Conservation (phyloP, 2,113 vertebrate genomes). For the Syngnathus scovelli region DNA sequence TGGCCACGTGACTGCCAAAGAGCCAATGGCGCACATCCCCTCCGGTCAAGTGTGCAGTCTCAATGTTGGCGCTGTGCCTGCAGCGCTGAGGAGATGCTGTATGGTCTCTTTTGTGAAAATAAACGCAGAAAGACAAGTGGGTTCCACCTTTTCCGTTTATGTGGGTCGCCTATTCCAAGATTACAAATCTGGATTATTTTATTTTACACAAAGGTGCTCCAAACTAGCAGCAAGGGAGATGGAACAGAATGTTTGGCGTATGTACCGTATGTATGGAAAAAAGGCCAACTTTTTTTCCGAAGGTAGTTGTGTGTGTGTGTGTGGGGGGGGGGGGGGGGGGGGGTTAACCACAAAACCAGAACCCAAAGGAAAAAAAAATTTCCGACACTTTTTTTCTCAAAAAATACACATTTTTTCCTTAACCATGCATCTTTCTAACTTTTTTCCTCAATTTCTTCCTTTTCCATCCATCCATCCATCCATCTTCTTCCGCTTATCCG, state of each 20-base stretch:
- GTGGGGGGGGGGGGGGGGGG: no score
- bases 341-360: neutral
- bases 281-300: neutral
- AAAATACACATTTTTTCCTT: neutral
- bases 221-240: neutral
- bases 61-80: conserved; percentile 47
- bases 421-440: neutral
- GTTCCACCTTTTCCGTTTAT: neutral
- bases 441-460: neutral
- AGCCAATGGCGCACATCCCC: conserved; percentile 50
- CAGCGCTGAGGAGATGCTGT: conserved; percentile 45
- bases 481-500: no score
- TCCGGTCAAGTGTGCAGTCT: conserved; percentile 52
- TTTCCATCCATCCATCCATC: no score
- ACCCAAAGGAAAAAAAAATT: neutral
- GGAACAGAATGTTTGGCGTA: neutral
- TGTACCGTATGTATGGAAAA: neutral
- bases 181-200: neutral
- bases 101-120: conserved; percentile 26
- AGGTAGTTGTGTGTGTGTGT: neutral
- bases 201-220: neutral
- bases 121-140: neutral
- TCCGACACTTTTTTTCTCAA: neutral
- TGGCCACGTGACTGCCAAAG: conserved; percentile 49
- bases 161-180: neutral